Evolutionary conservation across 2,113 vertebrate genomes (phyloP).

Genomic region (Tautogolabrus adspersus): DNA sequence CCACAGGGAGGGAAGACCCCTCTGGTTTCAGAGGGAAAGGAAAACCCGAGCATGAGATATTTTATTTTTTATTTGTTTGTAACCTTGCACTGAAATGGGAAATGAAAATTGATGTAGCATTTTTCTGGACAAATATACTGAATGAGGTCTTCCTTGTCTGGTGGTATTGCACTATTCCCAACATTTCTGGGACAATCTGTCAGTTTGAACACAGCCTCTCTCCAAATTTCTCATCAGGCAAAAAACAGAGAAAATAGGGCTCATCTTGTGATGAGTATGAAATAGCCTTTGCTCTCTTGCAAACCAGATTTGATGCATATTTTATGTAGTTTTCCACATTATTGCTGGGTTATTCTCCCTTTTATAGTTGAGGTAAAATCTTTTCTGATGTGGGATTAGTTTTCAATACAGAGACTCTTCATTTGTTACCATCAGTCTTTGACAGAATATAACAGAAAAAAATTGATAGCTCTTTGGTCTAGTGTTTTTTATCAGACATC

Average conservation of each 20-base stretch:
- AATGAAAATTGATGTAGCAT: slow-evolving; percentile 78
- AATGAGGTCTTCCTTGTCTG: slow-evolving; percentile 89
- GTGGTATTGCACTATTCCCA: slow-evolving; percentile 92
- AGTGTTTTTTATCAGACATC: slow-evolving; percentile 23
- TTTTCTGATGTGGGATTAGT: slow-evolving; percentile 26
- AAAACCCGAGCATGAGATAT: slow-evolving; percentile 39
- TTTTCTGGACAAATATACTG: slow-evolving; percentile 71
- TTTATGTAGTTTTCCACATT: slow-evolving; percentile 33
- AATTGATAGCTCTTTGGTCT: background rate
- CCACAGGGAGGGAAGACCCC: slow-evolving; percentile 56
- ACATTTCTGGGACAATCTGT: slow-evolving; percentile 83
- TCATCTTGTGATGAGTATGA: slow-evolving; percentile 14
- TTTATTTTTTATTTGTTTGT: slow-evolving; percentile 28
- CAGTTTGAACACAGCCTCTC: slow-evolving; percentile 56
- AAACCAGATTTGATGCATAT: slow-evolving; percentile 22
- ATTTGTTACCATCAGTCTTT: slow-evolving; percentile 39
- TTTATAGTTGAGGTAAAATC: slow-evolving; percentile 13
- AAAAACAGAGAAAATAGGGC: slow-evolving; percentile 41
- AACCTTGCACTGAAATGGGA: slow-evolving; percentile 78
- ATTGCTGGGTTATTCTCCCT: slow-evolving; percentile 6
- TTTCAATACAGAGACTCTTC: slow-evolving; percentile 23
- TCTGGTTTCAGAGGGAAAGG: slow-evolving; percentile 64
- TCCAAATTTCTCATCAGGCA: slow-evolving; percentile 63
- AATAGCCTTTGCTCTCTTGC: background rate
- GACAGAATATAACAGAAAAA: slow-evolving; percentile 20